These are phyloP conservation scores for Arctia plantaginis DNA, from an alignment of 2,888 invertebrate genomes.

Conservation along the genomic window DNA sequence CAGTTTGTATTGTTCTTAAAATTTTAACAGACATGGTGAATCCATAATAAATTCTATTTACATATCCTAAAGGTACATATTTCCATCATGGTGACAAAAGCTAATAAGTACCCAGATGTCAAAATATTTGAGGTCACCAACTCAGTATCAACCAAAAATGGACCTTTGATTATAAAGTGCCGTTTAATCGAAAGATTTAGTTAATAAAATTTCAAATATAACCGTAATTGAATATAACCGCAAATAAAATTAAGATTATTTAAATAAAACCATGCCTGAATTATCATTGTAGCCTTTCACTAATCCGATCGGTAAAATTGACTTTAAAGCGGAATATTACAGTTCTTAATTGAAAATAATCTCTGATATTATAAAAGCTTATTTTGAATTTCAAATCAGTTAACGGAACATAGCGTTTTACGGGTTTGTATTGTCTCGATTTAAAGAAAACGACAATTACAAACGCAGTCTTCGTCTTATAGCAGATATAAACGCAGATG, in stretches of 20 bases:
- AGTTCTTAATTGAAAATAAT: constrained; percentile 45
- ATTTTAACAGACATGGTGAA: neutral
- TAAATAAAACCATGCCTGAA: constrained; percentile 31
- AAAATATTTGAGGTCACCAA: neutral
- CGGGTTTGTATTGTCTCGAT: constrained; percentile 38
- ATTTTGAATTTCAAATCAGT: constrained; percentile 48
- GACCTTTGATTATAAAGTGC: neutral
- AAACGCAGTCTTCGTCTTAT: constrained; percentile 12
- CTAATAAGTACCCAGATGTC: neutral
- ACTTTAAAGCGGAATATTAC: constrained; percentile 14
- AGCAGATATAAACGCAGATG: constrained; percentile 35
- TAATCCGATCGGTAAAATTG: constrained; percentile 28
- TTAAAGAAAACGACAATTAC: constrained; percentile 45
- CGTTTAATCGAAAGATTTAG: constrained; percentile 18
- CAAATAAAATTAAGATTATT: constrained; percentile 30
- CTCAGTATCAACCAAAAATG: neutral
- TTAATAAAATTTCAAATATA: constrained; percentile 18
- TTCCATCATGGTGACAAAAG: neutral
- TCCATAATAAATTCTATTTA: neutral
- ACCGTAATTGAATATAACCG: constrained; percentile 19
- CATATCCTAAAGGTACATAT: neutral
- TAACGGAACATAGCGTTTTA: constrained; percentile 32
- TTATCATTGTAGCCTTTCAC: constrained; percentile 18
- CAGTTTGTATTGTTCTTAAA: neutral
- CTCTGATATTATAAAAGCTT: constrained; percentile 31